Evolutionary conservation across 2,113 vertebrate species (phyloP).

Genomic region (Fregetta grallaria): DNA sequence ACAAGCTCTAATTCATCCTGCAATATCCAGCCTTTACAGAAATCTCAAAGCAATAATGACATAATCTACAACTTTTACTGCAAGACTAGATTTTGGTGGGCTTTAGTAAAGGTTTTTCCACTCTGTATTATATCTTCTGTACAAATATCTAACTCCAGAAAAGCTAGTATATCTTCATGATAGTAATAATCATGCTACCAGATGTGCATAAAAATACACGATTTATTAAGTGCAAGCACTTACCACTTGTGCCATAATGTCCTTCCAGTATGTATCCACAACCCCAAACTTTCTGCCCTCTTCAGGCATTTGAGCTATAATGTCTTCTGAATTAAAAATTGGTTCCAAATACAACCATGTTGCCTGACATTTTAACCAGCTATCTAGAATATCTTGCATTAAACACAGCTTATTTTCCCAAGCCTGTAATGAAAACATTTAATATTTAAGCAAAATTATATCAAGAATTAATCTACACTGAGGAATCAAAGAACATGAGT

Average conservation of each 20-base stretch:
- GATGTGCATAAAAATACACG: background rate
- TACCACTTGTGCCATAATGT: slow-evolving; percentile 82
- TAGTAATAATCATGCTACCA: background rate
- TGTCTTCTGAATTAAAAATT: slow-evolving; percentile 93
- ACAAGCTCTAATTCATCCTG: background rate
- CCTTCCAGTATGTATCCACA: slow-evolving; percentile 88
- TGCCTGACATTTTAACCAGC: slow-evolving; percentile 86
- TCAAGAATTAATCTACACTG: background rate
- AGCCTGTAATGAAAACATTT: slow-evolving; percentile 69
- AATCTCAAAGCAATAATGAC: background rate
- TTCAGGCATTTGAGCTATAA: slow-evolving; percentile 92
- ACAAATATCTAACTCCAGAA: background rate
- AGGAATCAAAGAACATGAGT: background rate
- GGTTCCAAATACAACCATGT: slow-evolving; percentile 92
- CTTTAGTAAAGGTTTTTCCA: background rate
- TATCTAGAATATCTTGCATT: slow-evolving; percentile 88
- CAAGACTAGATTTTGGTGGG: background rate
- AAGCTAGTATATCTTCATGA: background rate
- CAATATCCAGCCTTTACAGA: background rate
- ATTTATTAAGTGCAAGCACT: slow-evolving; percentile 12
- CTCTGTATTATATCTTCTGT: background rate
- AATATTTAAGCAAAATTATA: background rate
- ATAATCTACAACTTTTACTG: background rate
- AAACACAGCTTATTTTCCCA: slow-evolving; percentile 86
- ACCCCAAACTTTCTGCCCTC: slow-evolving; percentile 86